A percentile compares a stretch with the other conserved stretches of the same genome.
Evolutionary conservation across 2,113 vertebrate genomes (phyloP).

Genomic region (Brachyistius frenatus): DNA sequence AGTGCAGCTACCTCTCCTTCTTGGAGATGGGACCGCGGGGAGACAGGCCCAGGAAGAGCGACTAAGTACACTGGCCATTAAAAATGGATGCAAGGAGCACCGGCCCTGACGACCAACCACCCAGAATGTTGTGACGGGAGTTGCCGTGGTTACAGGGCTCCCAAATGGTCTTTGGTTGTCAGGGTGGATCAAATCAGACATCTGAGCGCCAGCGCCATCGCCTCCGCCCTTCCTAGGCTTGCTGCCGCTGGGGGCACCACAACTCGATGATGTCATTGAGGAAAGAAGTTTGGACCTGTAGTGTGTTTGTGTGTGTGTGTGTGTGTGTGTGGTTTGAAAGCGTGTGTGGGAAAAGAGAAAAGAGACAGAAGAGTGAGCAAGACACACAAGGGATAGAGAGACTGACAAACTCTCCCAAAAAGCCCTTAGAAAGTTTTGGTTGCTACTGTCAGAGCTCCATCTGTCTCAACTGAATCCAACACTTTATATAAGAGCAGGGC

Average conservation of each 20-base stretch:
- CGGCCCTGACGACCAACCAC: slow-evolving; percentile 66
- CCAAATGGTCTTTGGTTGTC: slow-evolving; percentile 81
- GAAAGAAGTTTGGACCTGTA: slow-evolving; percentile 60
- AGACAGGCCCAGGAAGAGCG: slow-evolving; percentile 70
- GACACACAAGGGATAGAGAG: slow-evolving; percentile 5
- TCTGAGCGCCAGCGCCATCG: slow-evolving; percentile 44
- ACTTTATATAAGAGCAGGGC: slow-evolving; percentile 27
- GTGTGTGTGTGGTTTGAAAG: slow-evolving; percentile 10
- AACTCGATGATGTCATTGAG: slow-evolving; percentile 69
- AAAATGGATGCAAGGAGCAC: slow-evolving; percentile 80
- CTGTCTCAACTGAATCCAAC: slow-evolving; percentile 9
- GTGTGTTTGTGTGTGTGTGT: slow-evolving; percentile 5
- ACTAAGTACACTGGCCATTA: slow-evolving; percentile 81
- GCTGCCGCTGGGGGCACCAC: slow-evolving; percentile 64
- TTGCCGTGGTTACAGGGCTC: slow-evolving; percentile 79
- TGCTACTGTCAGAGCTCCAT: slow-evolving; percentile 35
- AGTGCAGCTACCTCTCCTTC: slow-evolving; percentile 63
- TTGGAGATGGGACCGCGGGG: slow-evolving; percentile 72
- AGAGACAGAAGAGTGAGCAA: neutral
- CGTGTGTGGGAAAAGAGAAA: slow-evolving; percentile 5
- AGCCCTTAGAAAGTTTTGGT: slow-evolving; percentile 33
- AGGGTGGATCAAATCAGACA: slow-evolving; percentile 80
- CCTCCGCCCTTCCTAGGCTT: slow-evolving; percentile 47
- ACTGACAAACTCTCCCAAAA: slow-evolving; percentile 45
- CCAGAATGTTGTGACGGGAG: slow-evolving; percentile 78